Percentiles rank a stretch among this genome's conserved stretches.
Conservation (phyloP, 2,797 vertebrate genomes). For the Varecia variegata region DNA sequence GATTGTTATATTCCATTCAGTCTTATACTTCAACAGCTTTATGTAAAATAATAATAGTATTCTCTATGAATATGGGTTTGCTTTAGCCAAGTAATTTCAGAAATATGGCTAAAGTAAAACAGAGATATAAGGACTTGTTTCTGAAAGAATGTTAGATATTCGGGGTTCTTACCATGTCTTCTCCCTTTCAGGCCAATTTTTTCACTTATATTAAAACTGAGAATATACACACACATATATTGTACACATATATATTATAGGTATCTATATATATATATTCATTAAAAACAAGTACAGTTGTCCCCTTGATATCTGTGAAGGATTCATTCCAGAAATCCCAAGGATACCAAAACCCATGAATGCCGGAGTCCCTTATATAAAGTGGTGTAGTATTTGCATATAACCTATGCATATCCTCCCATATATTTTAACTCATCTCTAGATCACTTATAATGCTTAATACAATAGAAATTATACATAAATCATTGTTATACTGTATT, state of each 20-base stretch:
- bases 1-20: neutral
- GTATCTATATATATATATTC: neutral
- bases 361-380: neutral
- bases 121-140: neutral
- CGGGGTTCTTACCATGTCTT: neutral
- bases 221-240: neutral
- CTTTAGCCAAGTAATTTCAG: neutral
- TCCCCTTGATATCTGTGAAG: neutral
- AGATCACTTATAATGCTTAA: neutral
- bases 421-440: neutral
- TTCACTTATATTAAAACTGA: neutral
- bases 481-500: neutral
- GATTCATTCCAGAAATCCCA: neutral
- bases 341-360: neutral
- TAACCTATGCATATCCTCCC: neutral
- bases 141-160: neutral
- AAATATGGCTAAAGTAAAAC: neutral
- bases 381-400: neutral
- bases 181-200: neutral
- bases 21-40: neutral
- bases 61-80: neutral
- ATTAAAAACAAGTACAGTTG: neutral
- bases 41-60: conserved; percentile 10
- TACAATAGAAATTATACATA: neutral
- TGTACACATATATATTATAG: neutral